A percentile compares a stretch with the other conserved stretches of the same genome.
phyloP scores from a whole-genome alignment of 2,888 invertebrate species.

The Liposcelis brunnea region DNA sequence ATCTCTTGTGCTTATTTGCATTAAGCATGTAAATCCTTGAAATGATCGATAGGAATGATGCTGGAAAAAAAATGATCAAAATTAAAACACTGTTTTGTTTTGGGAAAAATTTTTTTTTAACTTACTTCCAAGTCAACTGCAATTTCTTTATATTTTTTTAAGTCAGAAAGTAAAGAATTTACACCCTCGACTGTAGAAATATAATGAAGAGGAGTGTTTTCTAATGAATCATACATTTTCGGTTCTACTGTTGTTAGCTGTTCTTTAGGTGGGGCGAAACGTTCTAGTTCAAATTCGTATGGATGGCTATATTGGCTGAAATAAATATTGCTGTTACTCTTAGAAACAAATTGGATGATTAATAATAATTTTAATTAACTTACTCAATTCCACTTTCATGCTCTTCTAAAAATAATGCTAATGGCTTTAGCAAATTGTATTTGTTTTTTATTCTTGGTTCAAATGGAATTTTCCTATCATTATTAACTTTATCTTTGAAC shows the following conservation, averaged over 20 bases:
- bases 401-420: conserved; percentile 53
- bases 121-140: conserved; percentile 67
- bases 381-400: conserved; percentile 38
- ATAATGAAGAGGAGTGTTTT: conserved; percentile 46
- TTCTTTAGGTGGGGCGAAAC: conserved; percentile 40
- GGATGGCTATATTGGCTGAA: conserved; percentile 62
- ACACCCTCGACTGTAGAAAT: conserved; percentile 50
- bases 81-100: neutral
- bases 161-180: conserved; percentile 42
- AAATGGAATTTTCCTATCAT: conserved; percentile 55
- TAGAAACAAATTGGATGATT: neutral
- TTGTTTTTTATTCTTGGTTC: conserved; percentile 69
- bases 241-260: conserved; percentile 33
- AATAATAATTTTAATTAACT: conserved; percentile 1
- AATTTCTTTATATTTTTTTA: conserved; percentile 50
- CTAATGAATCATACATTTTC: conserved; percentile 32
- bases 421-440: conserved; percentile 69
- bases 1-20: conserved; percentile 75
- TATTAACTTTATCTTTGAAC: conserved; percentile 74
- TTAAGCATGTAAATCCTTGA: conserved; percentile 85
- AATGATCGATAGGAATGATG: conserved; percentile 86
- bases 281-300: conserved; percentile 66
- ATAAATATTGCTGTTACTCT: too few relatives aligned
- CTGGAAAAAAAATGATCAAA: conserved; percentile 23
- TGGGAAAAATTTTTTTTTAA: neutral